Evolutionary conservation across 2,888 invertebrate genomes (phyloP), one percentile per base, ranked within the genome.

Genomic region (Dilophus febrilis): DNA sequence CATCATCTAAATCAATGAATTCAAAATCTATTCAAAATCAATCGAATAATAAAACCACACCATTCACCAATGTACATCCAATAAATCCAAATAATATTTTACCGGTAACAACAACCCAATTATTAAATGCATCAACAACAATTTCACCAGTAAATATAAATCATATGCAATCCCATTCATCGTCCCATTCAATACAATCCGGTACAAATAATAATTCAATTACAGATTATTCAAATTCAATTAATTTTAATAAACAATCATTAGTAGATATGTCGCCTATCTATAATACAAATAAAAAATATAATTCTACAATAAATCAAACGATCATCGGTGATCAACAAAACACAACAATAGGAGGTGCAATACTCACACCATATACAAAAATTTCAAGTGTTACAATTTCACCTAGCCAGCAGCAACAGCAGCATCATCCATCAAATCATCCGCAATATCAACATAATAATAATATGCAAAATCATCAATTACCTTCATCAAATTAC

Each of bases 81-180:
- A n/a, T n/a, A n/a, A n/a, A n/a, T n/a, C 28, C 16, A 16, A 59
- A 54, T 45, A 56, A 58, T 30, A 53, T 59, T n/a, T 56, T 56
- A 3, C 58, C 59, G 1, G 57, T 58, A 18, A 57, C 62, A 28
- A 59, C 60, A 44, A 59, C 61, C 46, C 60, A 60, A 46, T 14
- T 35, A 28, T 49, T 61, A 37, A 61, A 61, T 48, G 53, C 63
- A 26, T 56, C 59, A 36, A 59, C 62, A 17, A 61, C 61, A 13
- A 61, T 61, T 47, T 61, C 62, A 3, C 61, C 61, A 2, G 54
- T 61, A 8, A 11, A 11, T 29, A 29, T n/a, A n/a, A n/a, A n/a
- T n/a, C n/a, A n/a, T n/a, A n/a, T n/a, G n/a, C n/a, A n/a, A n/a
- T n/a, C n/a, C n/a, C n/a, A n/a, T n/a, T n/a, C n/a, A n/a, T n/a